phyloP scores from a whole-genome alignment of 2,113 vertebrate species.

The Speoplatyrhinus poulsoni region DNA sequence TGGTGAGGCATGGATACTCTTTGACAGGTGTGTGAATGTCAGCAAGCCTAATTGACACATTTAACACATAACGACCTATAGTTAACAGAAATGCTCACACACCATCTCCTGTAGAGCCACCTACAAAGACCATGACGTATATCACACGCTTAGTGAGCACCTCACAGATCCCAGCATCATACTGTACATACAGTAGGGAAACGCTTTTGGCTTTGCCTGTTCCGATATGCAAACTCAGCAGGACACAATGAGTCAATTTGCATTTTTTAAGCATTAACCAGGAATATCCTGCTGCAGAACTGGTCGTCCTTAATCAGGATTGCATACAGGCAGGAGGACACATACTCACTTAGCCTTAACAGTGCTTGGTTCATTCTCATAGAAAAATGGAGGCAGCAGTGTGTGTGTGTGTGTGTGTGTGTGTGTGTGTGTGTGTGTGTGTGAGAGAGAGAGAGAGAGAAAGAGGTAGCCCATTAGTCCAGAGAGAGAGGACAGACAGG shows the following conservation, averaged over 20 bases:
- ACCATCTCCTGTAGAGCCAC: background rate
- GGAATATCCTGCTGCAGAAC: conserved; percentile 12
- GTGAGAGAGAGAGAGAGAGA: background rate
- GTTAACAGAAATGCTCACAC: background rate
- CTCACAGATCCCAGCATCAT: background rate
- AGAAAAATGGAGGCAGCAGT: conserved; percentile 3
- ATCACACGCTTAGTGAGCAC: background rate
- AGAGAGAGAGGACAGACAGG: background rate
- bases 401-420: too few relatives aligned
- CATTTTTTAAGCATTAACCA: conserved; percentile 27
- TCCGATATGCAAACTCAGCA: background rate
- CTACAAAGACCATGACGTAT: background rate
- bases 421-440: too few relatives aligned
- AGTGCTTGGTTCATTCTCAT: background rate
- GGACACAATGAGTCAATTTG: conserved; percentile 22
- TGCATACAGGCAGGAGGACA: conserved; percentile 6
- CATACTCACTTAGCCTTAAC: conserved; percentile 10
- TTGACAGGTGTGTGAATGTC: background rate
- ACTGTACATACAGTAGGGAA: background rate
- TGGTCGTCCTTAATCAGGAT: conserved; percentile 13
- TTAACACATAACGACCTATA: background rate
- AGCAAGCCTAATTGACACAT: background rate
- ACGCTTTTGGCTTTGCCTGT: background rate
- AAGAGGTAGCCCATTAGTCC: conserved; percentile 6
- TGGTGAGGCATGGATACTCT: background rate